Conservation (phyloP, 2,888 invertebrate species). For the Germaria angustata region DNA sequence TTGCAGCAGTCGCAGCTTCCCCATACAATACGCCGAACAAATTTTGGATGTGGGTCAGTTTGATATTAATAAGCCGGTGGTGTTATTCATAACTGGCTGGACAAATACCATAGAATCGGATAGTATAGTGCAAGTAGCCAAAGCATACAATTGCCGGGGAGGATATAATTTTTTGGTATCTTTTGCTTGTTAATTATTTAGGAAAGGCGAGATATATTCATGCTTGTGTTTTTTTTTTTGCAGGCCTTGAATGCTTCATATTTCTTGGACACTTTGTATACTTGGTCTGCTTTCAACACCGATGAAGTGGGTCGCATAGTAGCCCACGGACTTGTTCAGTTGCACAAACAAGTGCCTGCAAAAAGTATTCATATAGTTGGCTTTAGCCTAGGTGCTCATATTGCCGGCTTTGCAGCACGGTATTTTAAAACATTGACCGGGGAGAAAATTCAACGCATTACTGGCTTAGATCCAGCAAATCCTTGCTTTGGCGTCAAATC, state of each 20-base stretch:
- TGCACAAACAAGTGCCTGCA: slow-evolving; percentile 69
- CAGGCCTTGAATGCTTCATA: slow-evolving; percentile 74
- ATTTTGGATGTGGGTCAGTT: slow-evolving; percentile 70
- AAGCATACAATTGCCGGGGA: slow-evolving; percentile 75
- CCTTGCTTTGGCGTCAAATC: slow-evolving; percentile 75
- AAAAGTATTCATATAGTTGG: slow-evolving; percentile 74
- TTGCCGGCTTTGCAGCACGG: slow-evolving; percentile 73
- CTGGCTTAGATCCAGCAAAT: slow-evolving; percentile 78
- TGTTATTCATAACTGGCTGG: slow-evolving; percentile 77
- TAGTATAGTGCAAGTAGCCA: slow-evolving; percentile 67
- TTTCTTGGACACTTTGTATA: slow-evolving; percentile 73
- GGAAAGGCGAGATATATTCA: no score
- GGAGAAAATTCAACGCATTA: slow-evolving; percentile 71
- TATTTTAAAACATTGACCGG: slow-evolving; percentile 70
- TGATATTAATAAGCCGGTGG: slow-evolving; percentile 69
- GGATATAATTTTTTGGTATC: slow-evolving; percentile 73
- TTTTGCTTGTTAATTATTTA: no score
- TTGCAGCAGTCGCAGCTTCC: slow-evolving; percentile 67
- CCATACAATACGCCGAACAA: slow-evolving; percentile 65
- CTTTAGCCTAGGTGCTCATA: slow-evolving; percentile 77
- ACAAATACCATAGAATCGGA: slow-evolving; percentile 69
- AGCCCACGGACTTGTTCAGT: slow-evolving; percentile 70
- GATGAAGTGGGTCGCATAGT: slow-evolving; percentile 72
- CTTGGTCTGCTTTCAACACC: slow-evolving; percentile 76
- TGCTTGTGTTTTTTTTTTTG: no score